These are phyloP conservation scores for Tiliacea citrago DNA, from an alignment of 2,888 invertebrate genomes.

Conservation along the genomic window DNA sequence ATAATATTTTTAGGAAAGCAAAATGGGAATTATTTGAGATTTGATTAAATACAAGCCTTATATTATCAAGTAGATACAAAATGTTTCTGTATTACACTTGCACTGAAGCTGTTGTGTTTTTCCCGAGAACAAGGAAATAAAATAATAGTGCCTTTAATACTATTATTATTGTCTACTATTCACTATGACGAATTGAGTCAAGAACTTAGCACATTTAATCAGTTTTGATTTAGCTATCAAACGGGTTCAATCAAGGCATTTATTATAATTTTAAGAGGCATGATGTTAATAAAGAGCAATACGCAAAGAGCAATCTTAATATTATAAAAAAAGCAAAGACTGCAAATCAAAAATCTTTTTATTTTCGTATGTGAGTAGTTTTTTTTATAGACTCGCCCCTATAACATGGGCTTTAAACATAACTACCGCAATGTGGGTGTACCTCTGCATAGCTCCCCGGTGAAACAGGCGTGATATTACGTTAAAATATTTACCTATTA, in stretches of 20 bases:
- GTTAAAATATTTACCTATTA: slow-evolving; percentile 82
- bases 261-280: neutral
- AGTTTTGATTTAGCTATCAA: neutral
- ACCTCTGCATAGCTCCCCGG: neutral
- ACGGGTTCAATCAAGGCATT: neutral
- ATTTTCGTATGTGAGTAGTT: no score
- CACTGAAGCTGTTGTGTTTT: neutral
- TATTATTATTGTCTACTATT: no score
- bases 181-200: neutral
- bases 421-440: neutral
- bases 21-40: neutral
- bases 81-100: neutral
- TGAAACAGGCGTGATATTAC: neutral
- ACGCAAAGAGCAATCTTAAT: no score
- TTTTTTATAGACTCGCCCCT: neutral
- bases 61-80: neutral
- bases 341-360: no score
- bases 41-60: neutral
- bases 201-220: neutral
- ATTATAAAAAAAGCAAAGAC: no score
- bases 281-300: neutral
- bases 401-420: neutral
- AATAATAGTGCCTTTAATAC: neutral
- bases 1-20: neutral
- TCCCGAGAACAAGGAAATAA: neutral